Conservation (phyloP, 2,888 invertebrate genomes). For the Thera britannica region DNA sequence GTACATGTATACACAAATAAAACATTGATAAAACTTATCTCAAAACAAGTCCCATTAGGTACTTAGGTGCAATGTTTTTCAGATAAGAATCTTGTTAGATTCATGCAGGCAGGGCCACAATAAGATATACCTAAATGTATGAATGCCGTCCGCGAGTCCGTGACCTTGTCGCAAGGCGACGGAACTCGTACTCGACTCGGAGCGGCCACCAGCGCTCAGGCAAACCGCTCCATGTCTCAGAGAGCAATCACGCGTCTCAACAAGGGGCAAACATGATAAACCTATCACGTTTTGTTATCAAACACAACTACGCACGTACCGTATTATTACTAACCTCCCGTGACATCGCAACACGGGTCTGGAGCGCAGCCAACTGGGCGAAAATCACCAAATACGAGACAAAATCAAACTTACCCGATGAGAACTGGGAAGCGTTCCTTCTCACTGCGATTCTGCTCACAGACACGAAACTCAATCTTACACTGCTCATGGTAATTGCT, state of each 20-base stretch:
- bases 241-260: slow-evolving; percentile 42
- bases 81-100: slow-evolving; percentile 29
- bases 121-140: background rate
- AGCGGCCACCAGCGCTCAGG: slow-evolving; percentile 12
- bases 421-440: slow-evolving; percentile 70
- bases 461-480: slow-evolving; percentile 78
- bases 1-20: background rate
- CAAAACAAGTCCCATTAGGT: background rate
- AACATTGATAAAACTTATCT: background rate
- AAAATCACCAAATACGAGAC: slow-evolving; percentile 52
- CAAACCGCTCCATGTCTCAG: slow-evolving; percentile 17
- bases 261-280: slow-evolving; percentile 46
- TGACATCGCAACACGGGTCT: slow-evolving; percentile 60
- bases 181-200: slow-evolving; percentile 36
- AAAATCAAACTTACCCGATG: slow-evolving; percentile 72
- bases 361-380: slow-evolving; percentile 68
- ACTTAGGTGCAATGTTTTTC: slow-evolving; percentile 1
- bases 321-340: slow-evolving; percentile 20
- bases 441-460: slow-evolving; percentile 78
- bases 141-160: slow-evolving; percentile 24
- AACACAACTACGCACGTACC: slow-evolving; percentile 59
- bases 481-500: slow-evolving; percentile 77
- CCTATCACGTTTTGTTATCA: slow-evolving; percentile 72
- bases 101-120: background rate
- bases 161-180: slow-evolving; percentile 41